Conservation (phyloP, 92 coral and sea anemone genomes). For the Porites evermanni region DNA sequence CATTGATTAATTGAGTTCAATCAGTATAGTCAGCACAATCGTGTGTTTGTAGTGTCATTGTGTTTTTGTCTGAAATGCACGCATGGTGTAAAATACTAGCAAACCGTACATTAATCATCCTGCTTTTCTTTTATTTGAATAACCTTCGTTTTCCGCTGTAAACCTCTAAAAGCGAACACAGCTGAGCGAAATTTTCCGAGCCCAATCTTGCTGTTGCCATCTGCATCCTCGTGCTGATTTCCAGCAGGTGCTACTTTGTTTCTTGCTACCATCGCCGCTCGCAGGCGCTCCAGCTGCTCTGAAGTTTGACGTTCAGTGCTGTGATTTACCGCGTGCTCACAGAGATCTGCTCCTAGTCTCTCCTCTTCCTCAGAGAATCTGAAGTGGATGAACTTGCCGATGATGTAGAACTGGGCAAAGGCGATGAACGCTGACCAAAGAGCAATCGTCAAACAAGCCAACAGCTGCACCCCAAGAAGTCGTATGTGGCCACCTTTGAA, state of each 20-base stretch:
- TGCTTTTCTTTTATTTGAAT: neutral
- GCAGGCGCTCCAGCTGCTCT: constrained; percentile 5
- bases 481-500: constrained; percentile 78
- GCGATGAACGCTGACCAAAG: constrained; percentile 53
- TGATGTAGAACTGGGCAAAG: constrained; percentile 48
- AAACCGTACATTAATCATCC: neutral
- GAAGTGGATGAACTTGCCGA: constrained; percentile 56
- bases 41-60: too few relatives aligned
- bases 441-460: constrained; percentile 66
- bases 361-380: constrained; percentile 65
- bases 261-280: constrained; percentile 12
- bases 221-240: neutral
- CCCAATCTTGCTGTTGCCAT: neutral
- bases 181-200: constrained; percentile 1
- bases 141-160: neutral
- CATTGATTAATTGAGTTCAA: too few relatives aligned
- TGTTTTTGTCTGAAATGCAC: too few relatives aligned
- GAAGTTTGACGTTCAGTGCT: constrained; percentile 47
- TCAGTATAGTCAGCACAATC: too few relatives aligned
- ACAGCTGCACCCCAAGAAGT: constrained; percentile 63
- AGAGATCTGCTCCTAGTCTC: constrained; percentile 63
- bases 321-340: constrained; percentile 60
- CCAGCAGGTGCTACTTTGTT: constrained; percentile 22
- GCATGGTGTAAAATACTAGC: neutral
- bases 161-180: neutral